A percentile compares a stretch with the other conserved stretches of the same genome.
Conservation (phyloP, 2,797 vertebrate genomes). For the Premnoplex brunnescens region DNA sequence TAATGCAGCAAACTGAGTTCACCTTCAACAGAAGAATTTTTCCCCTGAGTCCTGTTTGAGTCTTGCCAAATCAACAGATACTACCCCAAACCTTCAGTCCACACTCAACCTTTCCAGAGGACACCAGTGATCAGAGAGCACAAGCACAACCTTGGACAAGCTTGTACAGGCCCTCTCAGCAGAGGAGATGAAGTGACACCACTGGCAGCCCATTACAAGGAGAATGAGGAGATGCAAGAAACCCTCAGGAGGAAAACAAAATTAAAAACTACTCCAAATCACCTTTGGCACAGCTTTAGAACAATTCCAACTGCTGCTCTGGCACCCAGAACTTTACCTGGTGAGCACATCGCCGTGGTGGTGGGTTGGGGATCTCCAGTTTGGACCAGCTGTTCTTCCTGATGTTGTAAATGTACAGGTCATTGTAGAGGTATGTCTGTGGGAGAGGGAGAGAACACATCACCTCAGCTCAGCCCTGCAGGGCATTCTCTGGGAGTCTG, state of each 20-base stretch:
- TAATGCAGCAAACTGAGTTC: background rate
- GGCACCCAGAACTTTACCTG: slow-evolving; percentile 81
- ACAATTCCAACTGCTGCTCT: background rate
- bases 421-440: slow-evolving; percentile 91
- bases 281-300: rapidly evolving
- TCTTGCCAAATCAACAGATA: background rate
- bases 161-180: background rate
- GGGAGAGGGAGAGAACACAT: background rate
- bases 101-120: background rate
- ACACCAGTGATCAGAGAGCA: background rate
- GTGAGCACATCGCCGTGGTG: slow-evolving; percentile 90
- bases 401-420: slow-evolving; percentile 90
- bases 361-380: slow-evolving; percentile 88
- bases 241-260: background rate
- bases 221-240: background rate
- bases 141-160: background rate
- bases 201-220: background rate
- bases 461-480: background rate
- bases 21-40: background rate
- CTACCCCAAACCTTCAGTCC: background rate
- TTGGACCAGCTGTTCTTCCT: slow-evolving; percentile 91
- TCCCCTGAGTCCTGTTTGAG: rapidly evolving
- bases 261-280: background rate
- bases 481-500: background rate
- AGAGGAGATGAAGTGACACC: background rate